These are phyloP conservation scores for Parnassius apollo DNA, from an alignment of 2,888 invertebrate genomes.

Conservation along the genomic window DNA sequence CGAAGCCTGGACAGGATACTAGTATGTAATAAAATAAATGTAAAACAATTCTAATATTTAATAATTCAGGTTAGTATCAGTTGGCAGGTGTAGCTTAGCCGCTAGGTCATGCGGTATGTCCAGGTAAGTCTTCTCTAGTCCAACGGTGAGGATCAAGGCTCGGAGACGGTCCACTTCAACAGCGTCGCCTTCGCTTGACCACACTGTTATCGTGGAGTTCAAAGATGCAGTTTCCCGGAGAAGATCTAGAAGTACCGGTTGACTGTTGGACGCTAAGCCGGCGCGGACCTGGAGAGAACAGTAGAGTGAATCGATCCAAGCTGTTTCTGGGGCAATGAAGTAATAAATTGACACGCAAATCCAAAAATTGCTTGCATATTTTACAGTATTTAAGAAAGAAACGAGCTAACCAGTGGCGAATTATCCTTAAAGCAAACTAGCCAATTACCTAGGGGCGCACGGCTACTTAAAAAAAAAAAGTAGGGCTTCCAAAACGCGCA, in stretches of 20 bases:
- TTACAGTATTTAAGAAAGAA: too few relatives aligned
- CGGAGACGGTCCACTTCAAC: slow-evolving; percentile 85
- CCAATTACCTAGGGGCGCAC: too few relatives aligned
- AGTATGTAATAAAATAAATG: too few relatives aligned
- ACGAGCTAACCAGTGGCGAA: too few relatives aligned
- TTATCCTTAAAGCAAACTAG: too few relatives aligned
- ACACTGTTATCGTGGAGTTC: slow-evolving; percentile 88
- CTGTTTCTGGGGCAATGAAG: too few relatives aligned
- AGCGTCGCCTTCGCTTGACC: slow-evolving; percentile 85
- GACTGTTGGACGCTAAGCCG: slow-evolving; percentile 83
- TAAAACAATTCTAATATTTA: slow-evolving; percentile 39
- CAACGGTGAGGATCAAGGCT: slow-evolving; percentile 84
- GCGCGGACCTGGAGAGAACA: slow-evolving; percentile 59
- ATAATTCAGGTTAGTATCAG: slow-evolving; percentile 48
- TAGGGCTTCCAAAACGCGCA: too few relatives aligned
- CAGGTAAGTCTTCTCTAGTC: slow-evolving; percentile 85
- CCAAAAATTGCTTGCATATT: too few relatives aligned
- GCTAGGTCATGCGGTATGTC: slow-evolving; percentile 87
- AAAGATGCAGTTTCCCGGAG: slow-evolving; percentile 73
- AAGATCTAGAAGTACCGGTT: slow-evolving; percentile 81
- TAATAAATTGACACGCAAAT: background rate
- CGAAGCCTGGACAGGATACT: too few relatives aligned
- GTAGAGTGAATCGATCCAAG: background rate
- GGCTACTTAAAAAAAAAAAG: too few relatives aligned
- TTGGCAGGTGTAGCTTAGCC: slow-evolving; percentile 70